Base-by-base conservation (phyloP, 2,113 vertebrate species). In the Takifugu flavidus region DNA sequence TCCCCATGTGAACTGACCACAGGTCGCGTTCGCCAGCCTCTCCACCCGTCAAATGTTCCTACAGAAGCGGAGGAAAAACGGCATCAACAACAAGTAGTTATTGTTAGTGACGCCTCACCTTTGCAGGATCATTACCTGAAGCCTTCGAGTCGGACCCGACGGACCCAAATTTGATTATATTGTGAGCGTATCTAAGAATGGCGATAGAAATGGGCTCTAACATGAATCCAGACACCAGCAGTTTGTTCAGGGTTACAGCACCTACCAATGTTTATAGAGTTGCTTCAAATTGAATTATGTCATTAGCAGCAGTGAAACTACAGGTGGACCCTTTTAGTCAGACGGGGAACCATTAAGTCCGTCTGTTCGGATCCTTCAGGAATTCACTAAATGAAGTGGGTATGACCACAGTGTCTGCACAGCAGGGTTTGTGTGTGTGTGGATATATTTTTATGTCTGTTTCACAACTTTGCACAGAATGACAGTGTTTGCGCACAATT, bases 1-100 rank as follows among this genome's bases (percentile, higher is more conserved):
- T 75, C 47, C 31, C 34, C 34, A 60, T 54, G 45, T 11, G 31
- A 25, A 25, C 65, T 56, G 53, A 74, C 27, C 5, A 13, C 52
- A 55, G 53, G 55, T 73, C 50, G 34, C 63, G 39, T 51, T 50
- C n/a, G 15, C 47, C 49, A 25, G 20, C 47, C 42, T 53, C 53
- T 71, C 57, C 26, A 6, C 25, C 44, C 2, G 34, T 79, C 73
- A 77, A 59, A 71, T 67, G 74, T 72, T 78, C 69, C 67, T 7
- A 11, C 34, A 50, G 54, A 49, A 56, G 6, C 47, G 11, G 44
- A 29, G 44, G 51, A 64, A 29, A 50, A 55, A 77, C 34, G 11
- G 2, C 10, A 45, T 25, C 47, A 12, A 45, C 14, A 45, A 45
- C 4, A 51, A n/a, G 34, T 11, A 39, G 34, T 39, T 39, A 11